These are phyloP conservation scores for Dastarcus helophoroides DNA, from an alignment of 2,888 invertebrate genomes.

Conservation along the genomic window DNA sequence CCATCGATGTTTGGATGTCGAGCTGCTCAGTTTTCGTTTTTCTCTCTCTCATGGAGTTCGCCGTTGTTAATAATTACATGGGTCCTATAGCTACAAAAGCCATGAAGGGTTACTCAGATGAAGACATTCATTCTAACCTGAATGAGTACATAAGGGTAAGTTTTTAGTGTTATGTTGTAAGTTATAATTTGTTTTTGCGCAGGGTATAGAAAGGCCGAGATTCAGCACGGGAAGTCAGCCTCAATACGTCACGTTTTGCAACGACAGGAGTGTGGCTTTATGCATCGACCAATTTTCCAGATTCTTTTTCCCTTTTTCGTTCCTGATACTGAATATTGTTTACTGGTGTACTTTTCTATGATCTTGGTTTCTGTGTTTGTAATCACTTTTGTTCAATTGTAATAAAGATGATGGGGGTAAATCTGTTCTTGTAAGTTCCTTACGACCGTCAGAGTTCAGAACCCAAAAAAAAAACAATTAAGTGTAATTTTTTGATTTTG, in stretches of 20 bases:
- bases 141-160: constrained; percentile 61
- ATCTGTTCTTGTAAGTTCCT: too few species aligned
- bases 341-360: constrained; percentile 78
- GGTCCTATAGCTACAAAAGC: constrained; percentile 79
- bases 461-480: too few species aligned
- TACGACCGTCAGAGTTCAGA: too few species aligned
- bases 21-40: constrained; percentile 88
- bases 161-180: neutral
- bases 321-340: constrained; percentile 78
- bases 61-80: constrained; percentile 78
- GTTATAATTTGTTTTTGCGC: constrained; percentile 18
- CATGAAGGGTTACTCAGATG: constrained; percentile 84
- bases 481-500: too few species aligned
- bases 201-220: constrained; percentile 48
- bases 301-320: constrained; percentile 83
- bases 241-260: constrained; percentile 76
- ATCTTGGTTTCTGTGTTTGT: too few species aligned
- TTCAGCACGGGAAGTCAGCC: constrained; percentile 48
- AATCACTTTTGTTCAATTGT: too few species aligned
- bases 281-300: constrained; percentile 81
- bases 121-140: constrained; percentile 59
- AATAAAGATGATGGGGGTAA: too few species aligned
- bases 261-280: constrained; percentile 65
- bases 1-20: constrained; percentile 89
- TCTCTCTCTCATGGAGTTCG: constrained; percentile 80